Conservation (phyloP, 2,113 vertebrate genomes). For the Nyctereutes procyonoides region DNA sequence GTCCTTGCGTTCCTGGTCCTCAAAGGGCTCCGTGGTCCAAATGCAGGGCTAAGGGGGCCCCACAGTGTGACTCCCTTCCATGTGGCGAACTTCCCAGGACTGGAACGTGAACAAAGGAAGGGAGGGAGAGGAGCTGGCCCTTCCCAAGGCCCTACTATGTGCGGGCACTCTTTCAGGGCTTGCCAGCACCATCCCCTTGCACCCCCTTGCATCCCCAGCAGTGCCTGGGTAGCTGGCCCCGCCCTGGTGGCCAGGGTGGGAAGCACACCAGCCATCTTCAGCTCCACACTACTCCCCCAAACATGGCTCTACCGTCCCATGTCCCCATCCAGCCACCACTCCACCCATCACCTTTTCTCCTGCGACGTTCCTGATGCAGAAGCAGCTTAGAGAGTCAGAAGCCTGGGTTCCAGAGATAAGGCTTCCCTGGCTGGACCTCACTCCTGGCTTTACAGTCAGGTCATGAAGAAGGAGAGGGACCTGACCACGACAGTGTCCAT, state of each 20-base stretch:
- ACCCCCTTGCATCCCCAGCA: accelerated
- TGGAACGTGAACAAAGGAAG: slow-evolving; percentile 66
- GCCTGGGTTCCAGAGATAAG: slow-evolving; percentile 65
- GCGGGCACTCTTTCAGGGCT: background rate
- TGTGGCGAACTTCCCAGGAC: slow-evolving; percentile 65
- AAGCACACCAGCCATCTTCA: background rate
- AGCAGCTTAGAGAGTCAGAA: slow-evolving; percentile 50
- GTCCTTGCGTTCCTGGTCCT: background rate
- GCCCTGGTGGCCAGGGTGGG: accelerated
- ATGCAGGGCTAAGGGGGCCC: background rate
- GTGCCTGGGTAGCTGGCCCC: accelerated
- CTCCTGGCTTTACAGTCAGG: slow-evolving; percentile 66
- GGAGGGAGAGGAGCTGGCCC: background rate
- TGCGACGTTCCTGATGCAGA: background rate
- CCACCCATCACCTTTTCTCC: accelerated
- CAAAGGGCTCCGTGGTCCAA: slow-evolving; percentile 17
- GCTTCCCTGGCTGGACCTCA: slow-evolving; percentile 68
- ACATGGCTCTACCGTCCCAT: accelerated
- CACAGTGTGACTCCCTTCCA: slow-evolving; percentile 33
- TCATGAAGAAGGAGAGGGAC: background rate
- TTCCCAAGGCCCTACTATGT: accelerated
- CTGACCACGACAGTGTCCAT: background rate
- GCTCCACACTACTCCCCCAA: background rate
- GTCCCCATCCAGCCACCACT: background rate
- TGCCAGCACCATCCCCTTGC: accelerated